A percentile compares a stretch with the other conserved stretches of the same genome.
phyloP scores from a whole-genome alignment of 2,888 invertebrate genomes.

The Dioctria linearis region DNA sequence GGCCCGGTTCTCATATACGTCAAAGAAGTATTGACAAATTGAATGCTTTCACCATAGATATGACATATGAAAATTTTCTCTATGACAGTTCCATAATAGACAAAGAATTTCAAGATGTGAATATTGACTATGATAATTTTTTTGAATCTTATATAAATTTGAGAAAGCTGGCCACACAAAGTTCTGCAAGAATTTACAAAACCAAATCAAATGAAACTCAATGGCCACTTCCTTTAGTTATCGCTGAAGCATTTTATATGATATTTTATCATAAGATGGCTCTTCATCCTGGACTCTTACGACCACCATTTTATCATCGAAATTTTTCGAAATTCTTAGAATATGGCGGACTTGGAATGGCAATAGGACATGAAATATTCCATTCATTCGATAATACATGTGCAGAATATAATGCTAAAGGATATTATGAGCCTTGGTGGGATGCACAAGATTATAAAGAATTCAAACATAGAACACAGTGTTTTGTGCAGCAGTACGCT shows the following conservation, averaged over 20 bases:
- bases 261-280: neutral
- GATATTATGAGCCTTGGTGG: neutral
- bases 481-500: neutral
- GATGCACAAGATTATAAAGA: neutral
- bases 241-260: neutral
- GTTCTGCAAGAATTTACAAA: neutral
- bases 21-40: neutral
- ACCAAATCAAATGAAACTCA: neutral
- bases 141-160: constrained; percentile 5
- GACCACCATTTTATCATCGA: neutral
- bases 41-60: neutral
- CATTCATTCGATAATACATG: neutral
- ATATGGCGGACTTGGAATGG: neutral
- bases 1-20: neutral
- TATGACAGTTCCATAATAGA: neutral
- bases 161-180: neutral
- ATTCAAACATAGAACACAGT: neutral
- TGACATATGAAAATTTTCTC: neutral
- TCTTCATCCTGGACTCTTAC: neutral
- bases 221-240: neutral
- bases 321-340: neutral
- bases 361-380: constrained; percentile 4
- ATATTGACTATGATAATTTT: neutral
- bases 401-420: neutral
- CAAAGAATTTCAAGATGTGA: neutral